Percentiles rank a stretch among this genome's conserved stretches.
phyloP scores from a whole-genome alignment of 2,797 vertebrate genomes.

The Epinephelus coioides region DNA sequence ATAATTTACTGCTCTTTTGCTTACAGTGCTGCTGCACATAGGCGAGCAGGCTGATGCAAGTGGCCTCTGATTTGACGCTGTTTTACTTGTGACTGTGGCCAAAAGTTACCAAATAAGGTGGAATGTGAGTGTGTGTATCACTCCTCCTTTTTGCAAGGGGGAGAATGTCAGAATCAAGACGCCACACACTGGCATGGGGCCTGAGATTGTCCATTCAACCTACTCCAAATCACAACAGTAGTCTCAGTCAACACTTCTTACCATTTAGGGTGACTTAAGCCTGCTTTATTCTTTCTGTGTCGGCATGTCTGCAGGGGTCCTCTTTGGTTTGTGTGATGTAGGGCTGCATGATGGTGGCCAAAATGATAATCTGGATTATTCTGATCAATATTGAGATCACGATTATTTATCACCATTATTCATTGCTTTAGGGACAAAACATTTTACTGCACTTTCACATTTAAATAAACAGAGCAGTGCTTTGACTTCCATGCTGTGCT shows the following conservation, averaged over 20 bases:
- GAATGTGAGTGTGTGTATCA: constrained; percentile 33
- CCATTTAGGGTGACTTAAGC: constrained; percentile 15
- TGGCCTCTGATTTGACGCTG: constrained; percentile 23
- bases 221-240: constrained; percentile 56
- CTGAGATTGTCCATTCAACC: constrained; percentile 66
- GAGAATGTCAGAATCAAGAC: constrained; percentile 66
- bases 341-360: too few relatives aligned
- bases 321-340: too few relatives aligned
- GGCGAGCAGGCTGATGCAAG: constrained; percentile 32
- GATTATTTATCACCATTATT: too few relatives aligned
- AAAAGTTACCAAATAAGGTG: constrained; percentile 17
- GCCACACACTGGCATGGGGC: constrained; percentile 60
- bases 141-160: constrained; percentile 19
- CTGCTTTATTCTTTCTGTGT: background rate
- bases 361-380: too few relatives aligned
- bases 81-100: constrained; percentile 23
- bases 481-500: too few relatives aligned
- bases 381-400: too few relatives aligned
- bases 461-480: too few relatives aligned
- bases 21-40: constrained; percentile 20
- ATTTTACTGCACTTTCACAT: too few relatives aligned
- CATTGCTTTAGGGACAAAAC: too few relatives aligned
- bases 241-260: constrained; percentile 43
- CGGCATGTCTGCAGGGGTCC: too few relatives aligned
- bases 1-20: constrained; percentile 52